Evolutionary conservation across 2,888 invertebrate genomes (phyloP), one percentile per base, ranked within the genome.

Genomic region (Aquatica leii): DNA sequence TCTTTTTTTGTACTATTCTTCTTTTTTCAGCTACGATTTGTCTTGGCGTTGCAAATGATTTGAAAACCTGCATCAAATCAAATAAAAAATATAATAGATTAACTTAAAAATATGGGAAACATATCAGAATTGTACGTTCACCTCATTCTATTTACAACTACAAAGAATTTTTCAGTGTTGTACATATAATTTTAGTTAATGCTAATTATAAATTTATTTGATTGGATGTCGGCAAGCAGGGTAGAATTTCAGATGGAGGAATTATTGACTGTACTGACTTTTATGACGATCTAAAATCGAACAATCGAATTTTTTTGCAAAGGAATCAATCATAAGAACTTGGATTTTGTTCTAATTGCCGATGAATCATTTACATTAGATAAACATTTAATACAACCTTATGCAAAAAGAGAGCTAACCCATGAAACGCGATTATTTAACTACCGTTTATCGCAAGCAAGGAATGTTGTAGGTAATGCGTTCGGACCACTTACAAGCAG

Each of bases 91-190:
- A 31, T 31, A 31, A 31, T 31, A 31, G 31, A 31, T 31, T 31
- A 31, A 31, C 31, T 31, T 9, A 6, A 31, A 31, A 6, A 9
- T 4, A 31, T 4, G 9, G 31, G 31, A 31, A 31, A 31, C 9
- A 31, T 31, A 9, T 31, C 31, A 31, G 31, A 31, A 31, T 31
- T 31, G 31, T 71, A 52, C 67, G 70, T 53, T 67, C 67, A 6
- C 52, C 63, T 14, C 64, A 69, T 57, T 70, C 71, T 15, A 74
- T 66, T 68, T 72, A 71, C 55, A 77, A 76, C 59, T 77, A 76
- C 57, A 77, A 77, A 68, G 18, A 58, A 17, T 57, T 54, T 21
- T 64, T 65, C 34, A 67, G 67, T 55, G 52, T 68, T 11, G 53
- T 69, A 11, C 57, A 65, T 34, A 63, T 71, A 59, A 67, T 66